Base-by-base conservation (phyloP, 2,888 invertebrate genomes). In the Apamea anceps region DNA sequence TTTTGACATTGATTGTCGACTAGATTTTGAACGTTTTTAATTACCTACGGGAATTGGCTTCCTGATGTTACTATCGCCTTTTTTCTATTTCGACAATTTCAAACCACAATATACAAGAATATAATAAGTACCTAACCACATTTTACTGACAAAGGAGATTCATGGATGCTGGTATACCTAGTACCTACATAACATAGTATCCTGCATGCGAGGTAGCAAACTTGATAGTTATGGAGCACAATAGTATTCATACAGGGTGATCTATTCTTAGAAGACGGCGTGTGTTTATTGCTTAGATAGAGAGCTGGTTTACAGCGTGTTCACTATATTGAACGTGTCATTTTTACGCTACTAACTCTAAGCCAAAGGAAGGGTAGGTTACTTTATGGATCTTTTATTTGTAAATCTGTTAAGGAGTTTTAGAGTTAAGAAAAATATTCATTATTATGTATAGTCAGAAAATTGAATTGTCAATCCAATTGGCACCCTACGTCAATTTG, bases 231-330 rank as follows among this genome's bases (percentile, higher is more conserved):
- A 57, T 67, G 66, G 54, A 72, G 25, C 75, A 75, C 79, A 83
- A 84, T 75, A 68, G 72, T 79, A 79, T 82, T 82, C 68, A 67
- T 63, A 67, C 67, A 72, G 45, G 37, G 42, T 25, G 62, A 72
- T 76, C 82, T 76, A 81, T 82, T 82, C 82, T 72, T 45, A 82
- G 82, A 66, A 48, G 65, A 62, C 71, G 62, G 15, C 21, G 81
- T 71, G 63, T 75, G 67, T 75, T 77, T 79, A 84, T 81, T 80
- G 67, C 77, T 73, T 67, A 82, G 70, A 84, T 82, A 82, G 62
- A 67, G 75, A 72, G 82, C 74, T 78, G 72, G 75, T 84, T 79
- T 85, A 82, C 54, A 82, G 81, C 80, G 71, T 70, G 37, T 78
- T 72, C n/a, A 25, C 32, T 63, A 57, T 68, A 57, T 74, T 77